Percentiles rank a stretch among this genome's conserved stretches.
phyloP scores from a whole-genome alignment of 2,888 invertebrate genomes.

The Drosophila prostipennis region DNA sequence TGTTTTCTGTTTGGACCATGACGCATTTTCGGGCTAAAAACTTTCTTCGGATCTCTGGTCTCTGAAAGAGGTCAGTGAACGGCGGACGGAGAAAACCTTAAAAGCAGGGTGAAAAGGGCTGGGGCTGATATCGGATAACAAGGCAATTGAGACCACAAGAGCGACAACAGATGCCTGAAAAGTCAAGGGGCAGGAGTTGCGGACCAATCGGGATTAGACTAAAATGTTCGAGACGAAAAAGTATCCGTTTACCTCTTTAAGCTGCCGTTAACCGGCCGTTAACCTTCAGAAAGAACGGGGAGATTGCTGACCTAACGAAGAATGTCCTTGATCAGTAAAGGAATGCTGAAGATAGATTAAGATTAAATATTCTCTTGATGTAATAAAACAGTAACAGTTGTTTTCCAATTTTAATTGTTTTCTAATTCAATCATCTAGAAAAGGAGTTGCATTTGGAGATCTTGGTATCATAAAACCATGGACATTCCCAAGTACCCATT shows the following conservation, averaged over 20 bases:
- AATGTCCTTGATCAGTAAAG: neutral
- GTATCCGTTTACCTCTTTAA: slow-evolving; percentile 18
- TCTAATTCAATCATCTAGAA: too few species aligned
- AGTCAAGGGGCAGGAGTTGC: neutral
- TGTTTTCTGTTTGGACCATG: slow-evolving; percentile 37
- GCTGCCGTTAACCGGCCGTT: slow-evolving; percentile 12
- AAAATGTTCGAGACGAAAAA: neutral
- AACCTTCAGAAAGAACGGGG: neutral
- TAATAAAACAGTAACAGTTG: too few species aligned
- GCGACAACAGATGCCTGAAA: slow-evolving; percentile 28
- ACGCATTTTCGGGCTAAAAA: slow-evolving; percentile 55
- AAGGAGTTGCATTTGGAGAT: too few species aligned
- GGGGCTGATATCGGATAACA: slow-evolving; percentile 28
- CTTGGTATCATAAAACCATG: too few species aligned
- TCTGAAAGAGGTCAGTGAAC: slow-evolving; percentile 70
- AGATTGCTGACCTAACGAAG: neutral
- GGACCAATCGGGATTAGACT: neutral
- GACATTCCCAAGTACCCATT: too few species aligned
- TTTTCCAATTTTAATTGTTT: too few species aligned
- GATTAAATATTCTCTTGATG: too few species aligned
- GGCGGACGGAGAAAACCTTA: slow-evolving; percentile 22
- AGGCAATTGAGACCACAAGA: slow-evolving; percentile 1
- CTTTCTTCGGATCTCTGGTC: slow-evolving; percentile 57
- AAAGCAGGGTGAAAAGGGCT: slow-evolving; percentile 8
- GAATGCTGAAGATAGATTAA: too few species aligned